Base-by-base conservation (phyloP, 92 coral and sea anemone species). In the Parazoanthus darwini region DNA sequence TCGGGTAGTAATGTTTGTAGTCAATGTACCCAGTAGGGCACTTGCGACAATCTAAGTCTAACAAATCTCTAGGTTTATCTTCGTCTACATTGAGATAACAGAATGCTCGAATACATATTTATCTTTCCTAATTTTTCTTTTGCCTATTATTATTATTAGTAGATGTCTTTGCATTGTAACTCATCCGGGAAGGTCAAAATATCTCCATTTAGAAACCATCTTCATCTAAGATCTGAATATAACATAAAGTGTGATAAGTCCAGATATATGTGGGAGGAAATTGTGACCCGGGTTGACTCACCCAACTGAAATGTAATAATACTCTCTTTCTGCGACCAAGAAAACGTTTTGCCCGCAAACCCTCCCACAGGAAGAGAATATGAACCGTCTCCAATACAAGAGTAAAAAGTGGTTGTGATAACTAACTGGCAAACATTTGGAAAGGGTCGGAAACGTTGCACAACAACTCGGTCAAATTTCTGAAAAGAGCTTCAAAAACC, bases 291-390 rank as follows among this genome's bases (percentile, higher is more conserved):
- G 39, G 63, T 78, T 43, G 81, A 26, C 37, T 25, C 81, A 78
- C 81, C 33, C 59, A 78, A 26, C 18, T 43, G 36, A 78, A 78
- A 78, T 43, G 36, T 3, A 44, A 11, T 22, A 39, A 37, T 43
- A 78, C 39, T 78, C 25, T 78, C 63, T 78, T 43, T 63, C 81
- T 78, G 81, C 39, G 8, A 78, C 81, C 38, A 44, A 78, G 63
- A 48, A 78, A 43, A 44, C 6, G 3, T 78, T 78, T 42, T 5
- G 18, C 81, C 81, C 20, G 54, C 63, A 78, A 78, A 78, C 81
- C 81, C 63, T 78, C 65, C 81, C 81, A 78, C 81, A 78, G 65
- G 35, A 29, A 78, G 37, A 78, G 37, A 78, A 78, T 74, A 74
- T 74, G 33, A 29, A 29, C 33, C 33, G 33, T 29, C 33, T 29